Base-by-base conservation (phyloP, 2,888 invertebrate genomes). In the Tribolium freemani region DNA sequence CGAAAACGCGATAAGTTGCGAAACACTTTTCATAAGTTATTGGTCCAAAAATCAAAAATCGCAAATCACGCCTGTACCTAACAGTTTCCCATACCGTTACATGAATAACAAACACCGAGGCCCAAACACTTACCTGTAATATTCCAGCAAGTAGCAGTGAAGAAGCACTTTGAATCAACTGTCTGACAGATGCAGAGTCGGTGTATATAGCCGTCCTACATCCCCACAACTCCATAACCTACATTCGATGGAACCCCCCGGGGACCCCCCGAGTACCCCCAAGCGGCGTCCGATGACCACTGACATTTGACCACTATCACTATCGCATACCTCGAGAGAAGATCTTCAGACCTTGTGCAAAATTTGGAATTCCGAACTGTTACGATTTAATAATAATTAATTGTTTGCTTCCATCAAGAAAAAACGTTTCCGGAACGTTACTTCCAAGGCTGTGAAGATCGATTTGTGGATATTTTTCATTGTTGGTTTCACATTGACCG, bases 131-230 rank as follows among this genome's bases (percentile, higher is more conserved):
- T 78, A 82, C 82, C 82, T 77, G 78, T 76, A 58, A 66, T 74
- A 73, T 76, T 79, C 76, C 75, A 78, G 77, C 76, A 77, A 77
- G 76, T 72, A 72, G 75, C 80, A 74, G 78, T 76, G 79, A 81
- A 80, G 81, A 79, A 80, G 76, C 84, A 84, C 83, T 81, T 79
- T 77, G 78, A 82, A 83, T 81, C 80, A 83, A 83, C 84, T 83
- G 80, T 76, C 80, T 77, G 77, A 63, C 76, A 74, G 78, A 77
- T 76, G 74, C 73, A 77, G 81, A 78, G 76, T 75, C 77, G 78
- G 79, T 77, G 86, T 86, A 84, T 87, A 87, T 87, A 86, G 84
- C 83, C 85, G 85, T 80, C 85, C 85, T 85, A 86, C 85, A 86
- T 86, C 86, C 86, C 86, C 86, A 86, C 86, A 82, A 81, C 82